A percentile compares a stretch with the other conserved stretches of the same genome.
Conservation (phyloP, 2,888 invertebrate genomes). For the Euplexia lucipara region DNA sequence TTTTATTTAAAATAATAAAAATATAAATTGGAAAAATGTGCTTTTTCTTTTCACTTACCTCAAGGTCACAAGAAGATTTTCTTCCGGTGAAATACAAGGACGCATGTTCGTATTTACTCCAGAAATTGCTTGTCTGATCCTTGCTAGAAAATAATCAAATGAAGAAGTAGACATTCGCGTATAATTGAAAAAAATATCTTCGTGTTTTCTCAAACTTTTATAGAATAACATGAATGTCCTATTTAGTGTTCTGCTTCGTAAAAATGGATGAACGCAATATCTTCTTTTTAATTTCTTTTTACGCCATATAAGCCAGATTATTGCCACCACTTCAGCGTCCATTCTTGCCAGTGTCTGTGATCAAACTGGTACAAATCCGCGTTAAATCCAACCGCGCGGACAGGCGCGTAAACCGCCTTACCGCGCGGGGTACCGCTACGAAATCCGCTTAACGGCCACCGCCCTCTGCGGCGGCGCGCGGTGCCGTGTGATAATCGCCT, state of each 20-base stretch:
- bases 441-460: too few relatives aligned
- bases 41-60: slow-evolving; percentile 14
- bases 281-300: not conserved
- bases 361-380: slow-evolving; percentile 6
- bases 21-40: slow-evolving; percentile 13
- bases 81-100: slow-evolving; percentile 18
- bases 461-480: too few relatives aligned
- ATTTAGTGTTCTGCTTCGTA: slow-evolving; percentile 10
- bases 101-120: slow-evolving; percentile 20
- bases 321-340: slow-evolving; percentile 12
- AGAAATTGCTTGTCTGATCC: too few relatives aligned
- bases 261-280: slow-evolving; percentile 13
- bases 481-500: too few relatives aligned
- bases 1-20: slow-evolving; percentile 2
- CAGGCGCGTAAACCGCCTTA: too few relatives aligned
- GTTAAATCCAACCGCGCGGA: not conserved
- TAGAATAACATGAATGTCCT: slow-evolving; percentile 5
- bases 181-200: slow-evolving; percentile 13
- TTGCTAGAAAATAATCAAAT: slow-evolving; percentile 21
- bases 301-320: slow-evolving; percentile 1
- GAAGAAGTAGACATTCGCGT: slow-evolving; percentile 23
- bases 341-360: slow-evolving; percentile 29
- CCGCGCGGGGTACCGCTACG: too few relatives aligned
- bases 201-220: slow-evolving; percentile 20
- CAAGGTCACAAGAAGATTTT: slow-evolving; percentile 18